Base-by-base conservation (phyloP, 2,888 invertebrate genomes). In the Malacosoma neustria region DNA sequence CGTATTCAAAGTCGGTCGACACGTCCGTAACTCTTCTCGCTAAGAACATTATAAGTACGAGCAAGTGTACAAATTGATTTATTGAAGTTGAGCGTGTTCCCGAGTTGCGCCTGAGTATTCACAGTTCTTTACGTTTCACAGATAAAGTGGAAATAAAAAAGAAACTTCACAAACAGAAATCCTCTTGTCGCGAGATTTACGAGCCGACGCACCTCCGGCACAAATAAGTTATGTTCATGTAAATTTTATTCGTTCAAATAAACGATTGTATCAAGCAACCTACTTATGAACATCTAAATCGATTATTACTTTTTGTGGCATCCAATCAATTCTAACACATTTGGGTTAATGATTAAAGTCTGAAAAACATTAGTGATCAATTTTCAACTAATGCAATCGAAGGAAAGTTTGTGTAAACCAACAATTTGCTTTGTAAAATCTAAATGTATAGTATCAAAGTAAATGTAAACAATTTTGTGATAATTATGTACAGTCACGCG, bases 51-150 rank as follows among this genome's bases (percentile, higher is more conserved):
- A 74, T 77, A 77, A 77, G 76, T 74, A 79, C 74, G 74, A 63
- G 73, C 76, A 74, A 80, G 72, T 74, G 79, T 74, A 79, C 79
- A 85, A 85, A 84, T 84, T 85, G 84, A 85, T 84, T 85, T 85
- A 85, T 85, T 77, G 76, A 84, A 85, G 84, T 84, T 84, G 75
- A 75, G 75, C 77, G 66, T 71, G 72, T 61, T 66, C 54, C 56
- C 61, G 70, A 74, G 74, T 75, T 81, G 82, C 76, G 79, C 74
- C 68, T 67, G 82, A 82, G 84, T 77, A 81, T 75, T 76, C 77
- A 58, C 72, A 71, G 72, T 72, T 71, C 72, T 77, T 79, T 72
- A 68, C 74, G 63, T 72, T 73, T 72, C 71, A 71, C 75, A 79
- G 80, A 81, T 80, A 82, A 81, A 82, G 76, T 72, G 73, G 65